These are phyloP conservation scores for Cyanoramphus novaezelandiae DNA, from an alignment of 2,113 vertebrate species.

Conservation along the genomic window DNA sequence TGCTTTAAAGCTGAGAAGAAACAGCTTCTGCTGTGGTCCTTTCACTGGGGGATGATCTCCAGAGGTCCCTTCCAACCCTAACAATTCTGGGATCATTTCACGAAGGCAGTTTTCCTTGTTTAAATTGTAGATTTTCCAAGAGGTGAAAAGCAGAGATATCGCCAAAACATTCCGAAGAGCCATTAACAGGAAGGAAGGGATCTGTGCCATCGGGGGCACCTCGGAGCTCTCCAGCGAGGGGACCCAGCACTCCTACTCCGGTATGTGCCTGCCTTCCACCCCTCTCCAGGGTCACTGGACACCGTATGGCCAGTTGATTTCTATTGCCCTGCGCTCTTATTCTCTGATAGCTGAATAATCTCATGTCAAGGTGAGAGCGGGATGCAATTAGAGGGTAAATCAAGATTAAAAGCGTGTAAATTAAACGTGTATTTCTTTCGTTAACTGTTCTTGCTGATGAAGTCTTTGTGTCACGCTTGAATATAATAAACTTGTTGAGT, in stretches of 20 bases:
- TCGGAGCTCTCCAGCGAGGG: constrained; percentile 89
- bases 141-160: constrained; percentile 84
- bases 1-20: not conserved
- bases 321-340: not conserved
- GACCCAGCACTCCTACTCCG: constrained; percentile 91
- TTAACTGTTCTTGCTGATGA: not conserved
- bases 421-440: not conserved
- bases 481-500: not conserved
- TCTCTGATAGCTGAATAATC: not conserved
- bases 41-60: not conserved
- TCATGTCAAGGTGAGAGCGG: rapidly evolving
- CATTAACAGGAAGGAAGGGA: constrained; percentile 92
- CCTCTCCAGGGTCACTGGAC: not conserved
- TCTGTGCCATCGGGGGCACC: constrained; percentile 89
- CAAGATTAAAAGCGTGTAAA: not conserved
- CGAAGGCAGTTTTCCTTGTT: not conserved
- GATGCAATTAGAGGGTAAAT: not conserved
- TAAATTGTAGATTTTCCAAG: constrained; percentile 83
- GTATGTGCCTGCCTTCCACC: constrained; percentile 15
- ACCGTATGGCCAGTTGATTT: rapidly evolving
- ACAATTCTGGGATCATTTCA: not conserved
- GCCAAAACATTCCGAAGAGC: constrained; percentile 86
- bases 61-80: not conserved
- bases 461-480: not conserved
- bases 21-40: not conserved